A percentile compares a stretch with the other conserved stretches of the same genome.
Evolutionary conservation across 2,888 invertebrate genomes (phyloP).

Genomic region (Polylopha cassiicola): DNA sequence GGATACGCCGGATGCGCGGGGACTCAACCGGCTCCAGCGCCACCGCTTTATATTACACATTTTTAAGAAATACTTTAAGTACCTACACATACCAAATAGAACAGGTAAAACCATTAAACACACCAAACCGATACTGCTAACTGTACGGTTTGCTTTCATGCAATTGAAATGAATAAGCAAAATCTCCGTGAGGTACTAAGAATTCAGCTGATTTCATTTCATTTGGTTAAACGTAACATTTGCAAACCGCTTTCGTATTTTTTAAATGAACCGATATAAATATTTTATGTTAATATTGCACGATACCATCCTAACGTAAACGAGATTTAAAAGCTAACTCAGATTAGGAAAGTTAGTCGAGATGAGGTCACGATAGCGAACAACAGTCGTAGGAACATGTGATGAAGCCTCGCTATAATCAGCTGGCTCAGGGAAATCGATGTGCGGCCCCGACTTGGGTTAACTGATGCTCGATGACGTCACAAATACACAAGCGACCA

Average conservation of each 20-base stretch:
- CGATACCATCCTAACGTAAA: too few species aligned
- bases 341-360: conserved; percentile 26
- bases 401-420: conserved; percentile 36
- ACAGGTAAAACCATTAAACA: too few species aligned
- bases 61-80: conserved; percentile 24
- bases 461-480: conserved; percentile 33
- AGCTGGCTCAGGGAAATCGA: conserved; percentile 36
- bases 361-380: conserved; percentile 31
- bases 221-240: too few species aligned
- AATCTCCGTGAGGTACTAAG: too few species aligned
- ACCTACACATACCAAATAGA: neutral
- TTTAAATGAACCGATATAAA: too few species aligned
- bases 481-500: conserved; percentile 26
- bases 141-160: too few species aligned
- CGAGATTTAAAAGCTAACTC: conserved; percentile 3
- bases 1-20: conserved; percentile 51
- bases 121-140: too few species aligned
- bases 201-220: too few species aligned
- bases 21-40: conserved; percentile 31
- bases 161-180: too few species aligned
- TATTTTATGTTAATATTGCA: too few species aligned
- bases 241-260: too few species aligned
- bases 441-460: conserved; percentile 29
- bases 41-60: conserved; percentile 28
- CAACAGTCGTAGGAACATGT: conserved; percentile 27